These are phyloP conservation scores for Cremastobaeus sp. DNA, from an alignment of 2,888 invertebrate species.

Conservation along the genomic window DNA sequence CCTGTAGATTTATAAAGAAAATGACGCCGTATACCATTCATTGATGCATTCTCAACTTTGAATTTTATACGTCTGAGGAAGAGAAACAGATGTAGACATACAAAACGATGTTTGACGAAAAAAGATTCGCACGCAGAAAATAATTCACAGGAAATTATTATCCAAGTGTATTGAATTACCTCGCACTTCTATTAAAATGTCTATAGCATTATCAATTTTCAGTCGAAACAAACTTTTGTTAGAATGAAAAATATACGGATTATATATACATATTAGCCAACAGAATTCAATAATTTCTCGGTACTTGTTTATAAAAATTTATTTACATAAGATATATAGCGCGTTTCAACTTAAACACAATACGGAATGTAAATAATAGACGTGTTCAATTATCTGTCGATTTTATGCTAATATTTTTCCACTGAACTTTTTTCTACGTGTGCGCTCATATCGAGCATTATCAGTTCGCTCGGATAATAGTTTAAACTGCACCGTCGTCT, in stretches of 20 bases:
- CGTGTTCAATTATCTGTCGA: background rate
- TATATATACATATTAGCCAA: no score
- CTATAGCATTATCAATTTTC: no score
- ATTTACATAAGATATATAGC: no score
- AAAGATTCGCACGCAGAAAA: slow-evolving; percentile 4
- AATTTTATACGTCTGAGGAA: background rate
- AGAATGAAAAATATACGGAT: no score
- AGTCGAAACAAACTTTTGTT: no score
- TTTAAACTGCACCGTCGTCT: slow-evolving; percentile 15
- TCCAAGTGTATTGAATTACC: no score
- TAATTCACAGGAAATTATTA: slow-evolving; percentile 1
- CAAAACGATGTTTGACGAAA: background rate
- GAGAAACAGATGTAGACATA: background rate
- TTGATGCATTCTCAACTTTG: slow-evolving; percentile 2
- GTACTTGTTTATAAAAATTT: no score
- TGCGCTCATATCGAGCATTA: slow-evolving; percentile 13
- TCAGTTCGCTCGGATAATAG: slow-evolving; percentile 16
- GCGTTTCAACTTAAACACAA: no score
- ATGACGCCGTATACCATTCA: slow-evolving; percentile 3
- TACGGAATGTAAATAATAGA: no score
- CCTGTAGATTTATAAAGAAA: background rate
- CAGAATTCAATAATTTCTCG: no score
- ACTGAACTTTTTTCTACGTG: slow-evolving; percentile 23
- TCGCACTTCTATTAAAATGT: no score
- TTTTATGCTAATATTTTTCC: slow-evolving; percentile 4